Base-by-base conservation (phyloP, 2,113 vertebrate species). In the Sapajus apella region DNA sequence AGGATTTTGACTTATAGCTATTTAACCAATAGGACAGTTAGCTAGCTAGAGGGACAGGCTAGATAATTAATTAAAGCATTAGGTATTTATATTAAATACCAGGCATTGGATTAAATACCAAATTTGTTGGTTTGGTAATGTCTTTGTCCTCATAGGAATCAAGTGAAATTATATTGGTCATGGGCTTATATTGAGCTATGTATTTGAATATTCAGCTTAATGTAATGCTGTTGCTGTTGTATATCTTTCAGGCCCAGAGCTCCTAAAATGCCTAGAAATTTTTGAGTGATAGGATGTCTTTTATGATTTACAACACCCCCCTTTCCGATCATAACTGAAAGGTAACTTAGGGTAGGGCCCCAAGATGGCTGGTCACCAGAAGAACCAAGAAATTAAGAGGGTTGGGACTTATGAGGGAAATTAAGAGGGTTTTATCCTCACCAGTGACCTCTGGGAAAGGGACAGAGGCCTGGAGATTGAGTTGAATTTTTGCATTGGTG, bases 1-100 rank as follows among this genome's bases (percentile, higher is more conserved):
- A 84, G 9, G 40, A 55, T 72, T 82, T 87, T 75, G 9, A 43
- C 90, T 94, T 90, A 94, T 94, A 95, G 87, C 79, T 86, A 25
- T 91, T 83, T 91, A 92, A 47, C 40, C 50, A 94, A 73, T 83
- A 87, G 43, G 6, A 72, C 20, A 56, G 1, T 55, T 91, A 85
- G 37, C 37, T 56, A 93, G 21, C 45, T 72, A 68, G 77, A 73
- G 52, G 20, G 25, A 30, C 27, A 75, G 55, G 18, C 17, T 89
- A 58, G 61, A 8, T 68, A 89, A 32, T 21, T 68, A 93, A 9
- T 21, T 93, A 37, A 84, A 21, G 79, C 45, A 75, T 52, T 23
- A 66, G 40, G 5, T 84, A 73, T 84, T 93, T 80, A 17, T 37
- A 56, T 83, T 32, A 52, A 82, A 73, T 45, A 50, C 16, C 23